These are phyloP conservation scores for Cyphomyrmex costatus DNA, from an alignment of 1,140 invertebrate genomes.

Conservation along the genomic window DNA sequence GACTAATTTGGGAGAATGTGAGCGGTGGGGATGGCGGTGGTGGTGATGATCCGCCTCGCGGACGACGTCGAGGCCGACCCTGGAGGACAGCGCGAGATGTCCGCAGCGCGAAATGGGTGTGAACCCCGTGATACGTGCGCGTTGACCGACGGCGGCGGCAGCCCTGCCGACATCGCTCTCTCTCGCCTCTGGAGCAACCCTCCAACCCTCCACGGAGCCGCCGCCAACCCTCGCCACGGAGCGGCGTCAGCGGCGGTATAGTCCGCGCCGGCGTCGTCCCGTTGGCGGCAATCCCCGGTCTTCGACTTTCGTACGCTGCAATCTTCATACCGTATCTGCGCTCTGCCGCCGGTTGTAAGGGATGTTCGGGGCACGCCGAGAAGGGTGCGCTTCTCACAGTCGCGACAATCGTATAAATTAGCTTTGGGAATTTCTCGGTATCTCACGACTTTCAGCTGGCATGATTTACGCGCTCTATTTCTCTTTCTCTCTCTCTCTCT, in stretches of 20 bases:
- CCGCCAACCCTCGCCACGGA: conserved; percentile 69
- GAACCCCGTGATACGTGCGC: conserved; percentile 68
- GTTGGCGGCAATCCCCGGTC: conserved; percentile 63
- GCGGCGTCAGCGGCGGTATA: conserved; percentile 69
- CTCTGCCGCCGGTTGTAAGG: background rate
- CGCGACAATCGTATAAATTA: background rate
- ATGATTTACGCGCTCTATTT: background rate
- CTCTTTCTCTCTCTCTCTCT: background rate
- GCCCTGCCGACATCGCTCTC: conserved; percentile 69
- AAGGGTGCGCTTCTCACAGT: background rate
- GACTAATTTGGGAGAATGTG: conserved; percentile 17
- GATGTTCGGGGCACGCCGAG: background rate
- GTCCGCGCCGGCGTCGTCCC: conserved; percentile 60
- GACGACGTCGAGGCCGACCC: conserved; percentile 52
- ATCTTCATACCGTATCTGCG: background rate
- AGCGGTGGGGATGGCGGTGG: background rate
- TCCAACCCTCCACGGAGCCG: conserved; percentile 16
- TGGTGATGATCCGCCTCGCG: conserved; percentile 18
- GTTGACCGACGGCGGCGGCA: conserved; percentile 72
- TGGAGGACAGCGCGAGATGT: conserved; percentile 24
- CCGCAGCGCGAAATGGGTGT: conserved; percentile 70
- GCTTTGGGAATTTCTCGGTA: background rate
- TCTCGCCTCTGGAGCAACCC: conserved; percentile 35
- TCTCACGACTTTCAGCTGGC: background rate
- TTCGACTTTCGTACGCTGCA: conserved; percentile 38